These are phyloP conservation scores for Tuberolachnus salignus DNA, from an alignment of 2,888 invertebrate genomes.

Conservation along the genomic window DNA sequence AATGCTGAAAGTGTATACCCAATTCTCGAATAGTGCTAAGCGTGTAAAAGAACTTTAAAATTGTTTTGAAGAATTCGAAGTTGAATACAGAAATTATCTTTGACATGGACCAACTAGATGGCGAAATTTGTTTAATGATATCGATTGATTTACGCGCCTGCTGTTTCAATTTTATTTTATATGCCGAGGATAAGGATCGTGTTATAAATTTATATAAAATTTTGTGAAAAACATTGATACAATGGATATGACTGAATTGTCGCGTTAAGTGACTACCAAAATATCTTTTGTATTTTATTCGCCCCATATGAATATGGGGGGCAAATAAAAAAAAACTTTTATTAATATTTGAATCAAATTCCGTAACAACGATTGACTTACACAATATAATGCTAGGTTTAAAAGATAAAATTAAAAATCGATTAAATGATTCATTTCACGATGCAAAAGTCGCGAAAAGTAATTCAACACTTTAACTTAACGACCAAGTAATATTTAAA, in stretches of 20 bases:
- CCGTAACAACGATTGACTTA: no score
- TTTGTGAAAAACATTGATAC: slow-evolving; percentile 25
- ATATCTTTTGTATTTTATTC: no score
- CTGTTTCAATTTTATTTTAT: slow-evolving; percentile 14
- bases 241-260: not conserved
- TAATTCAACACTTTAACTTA: no score
- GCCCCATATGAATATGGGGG: no score
- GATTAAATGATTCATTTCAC: no score
- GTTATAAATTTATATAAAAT: slow-evolving; percentile 5
- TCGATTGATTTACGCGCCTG: slow-evolving; percentile 47
- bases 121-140: slow-evolving; percentile 57
- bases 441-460: no score
- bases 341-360: no score
- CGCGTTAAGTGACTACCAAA: not conserved
- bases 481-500: no score
- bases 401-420: no score
- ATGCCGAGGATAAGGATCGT: slow-evolving; percentile 24
- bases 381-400: no score
- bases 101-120: slow-evolving; percentile 58
- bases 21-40: slow-evolving; percentile 21
- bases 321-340: no score
- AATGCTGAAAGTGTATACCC: slow-evolving; percentile 24
- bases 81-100: slow-evolving; percentile 58
- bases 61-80: slow-evolving; percentile 58
- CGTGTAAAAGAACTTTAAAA: slow-evolving; percentile 7